phyloP scores from a whole-genome alignment of 2,888 invertebrate genomes.

The Falcaria lacertinaria region DNA sequence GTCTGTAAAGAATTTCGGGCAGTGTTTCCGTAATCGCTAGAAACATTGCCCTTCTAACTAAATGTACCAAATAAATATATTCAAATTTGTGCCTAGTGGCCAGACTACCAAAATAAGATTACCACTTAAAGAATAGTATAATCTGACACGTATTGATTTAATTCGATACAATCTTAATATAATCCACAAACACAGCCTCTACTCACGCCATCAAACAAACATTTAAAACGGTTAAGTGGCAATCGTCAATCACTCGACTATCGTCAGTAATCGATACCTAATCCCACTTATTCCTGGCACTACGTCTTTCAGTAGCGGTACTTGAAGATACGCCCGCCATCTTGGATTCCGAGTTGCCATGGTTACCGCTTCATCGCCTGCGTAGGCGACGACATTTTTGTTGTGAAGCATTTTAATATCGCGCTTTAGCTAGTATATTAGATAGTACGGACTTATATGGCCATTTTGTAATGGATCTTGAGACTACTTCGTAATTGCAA shows the following conservation, averaged over 20 bases:
- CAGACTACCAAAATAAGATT: too few relatives aligned
- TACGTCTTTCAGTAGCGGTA: constrained; percentile 29
- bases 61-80: too few relatives aligned
- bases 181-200: neutral
- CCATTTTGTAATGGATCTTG: neutral
- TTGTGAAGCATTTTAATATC: neutral
- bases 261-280: constrained; percentile 21
- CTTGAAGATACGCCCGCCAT: constrained; percentile 49
- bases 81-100: too few relatives aligned
- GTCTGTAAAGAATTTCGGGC: too few relatives aligned
- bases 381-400: constrained; percentile 39
- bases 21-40: too few relatives aligned
- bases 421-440: neutral
- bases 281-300: constrained; percentile 15
- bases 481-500: too few relatives aligned
- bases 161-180: neutral
- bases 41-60: too few relatives aligned
- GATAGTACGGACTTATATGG: neutral
- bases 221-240: neutral
- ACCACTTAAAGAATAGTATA: too few relatives aligned
- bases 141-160: too few relatives aligned
- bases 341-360: constrained; percentile 61
- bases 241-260: constrained; percentile 5
- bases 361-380: constrained; percentile 55
- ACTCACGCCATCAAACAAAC: neutral